Conservation (phyloP, 2,113 vertebrate species). For the Scomber japonicus region DNA sequence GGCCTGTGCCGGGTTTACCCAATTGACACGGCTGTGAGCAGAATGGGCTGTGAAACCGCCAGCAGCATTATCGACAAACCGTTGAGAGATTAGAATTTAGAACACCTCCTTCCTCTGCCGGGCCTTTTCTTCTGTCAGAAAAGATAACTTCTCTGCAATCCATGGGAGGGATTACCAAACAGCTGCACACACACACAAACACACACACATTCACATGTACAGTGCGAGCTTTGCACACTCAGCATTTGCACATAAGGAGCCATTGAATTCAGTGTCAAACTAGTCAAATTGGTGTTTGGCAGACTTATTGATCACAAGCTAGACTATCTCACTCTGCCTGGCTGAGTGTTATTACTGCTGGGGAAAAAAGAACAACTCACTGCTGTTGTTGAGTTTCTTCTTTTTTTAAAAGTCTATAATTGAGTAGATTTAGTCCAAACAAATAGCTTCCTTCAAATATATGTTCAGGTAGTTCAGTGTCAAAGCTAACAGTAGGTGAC, state of each 20-base stretch:
- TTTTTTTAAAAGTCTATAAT: not conserved
- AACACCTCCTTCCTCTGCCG: conserved; percentile 48
- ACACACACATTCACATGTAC: not conserved
- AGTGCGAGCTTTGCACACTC: not conserved
- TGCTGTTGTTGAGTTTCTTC: not conserved
- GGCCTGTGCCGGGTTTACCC: conserved; percentile 22
- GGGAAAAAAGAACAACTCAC: conserved; percentile 12
- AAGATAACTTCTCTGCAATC: conserved; percentile 46
- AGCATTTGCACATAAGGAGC: conserved; percentile 9
- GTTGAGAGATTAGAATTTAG: conserved; percentile 65
- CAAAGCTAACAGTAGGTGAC: not conserved
- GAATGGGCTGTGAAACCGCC: conserved; percentile 42
- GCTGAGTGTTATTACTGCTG: conserved; percentile 9
- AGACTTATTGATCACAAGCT: conserved; percentile 44
- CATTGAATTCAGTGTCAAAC: not conserved
- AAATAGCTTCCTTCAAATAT: not conserved
- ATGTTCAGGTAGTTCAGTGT: not conserved
- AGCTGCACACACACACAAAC: not conserved
- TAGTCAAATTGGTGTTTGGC: conserved; percentile 12
- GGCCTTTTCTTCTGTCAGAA: conserved; percentile 52
- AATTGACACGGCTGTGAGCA: conserved; percentile 37
- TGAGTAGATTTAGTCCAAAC: conserved; percentile 2
- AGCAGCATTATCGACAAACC: conserved; percentile 62
- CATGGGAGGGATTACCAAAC: conserved; percentile 33
- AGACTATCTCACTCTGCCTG: conserved; percentile 13